These are phyloP conservation scores for Tragelaphus imberbis DNA, from an alignment of 2,113 vertebrate genomes.

Conservation along the genomic window DNA sequence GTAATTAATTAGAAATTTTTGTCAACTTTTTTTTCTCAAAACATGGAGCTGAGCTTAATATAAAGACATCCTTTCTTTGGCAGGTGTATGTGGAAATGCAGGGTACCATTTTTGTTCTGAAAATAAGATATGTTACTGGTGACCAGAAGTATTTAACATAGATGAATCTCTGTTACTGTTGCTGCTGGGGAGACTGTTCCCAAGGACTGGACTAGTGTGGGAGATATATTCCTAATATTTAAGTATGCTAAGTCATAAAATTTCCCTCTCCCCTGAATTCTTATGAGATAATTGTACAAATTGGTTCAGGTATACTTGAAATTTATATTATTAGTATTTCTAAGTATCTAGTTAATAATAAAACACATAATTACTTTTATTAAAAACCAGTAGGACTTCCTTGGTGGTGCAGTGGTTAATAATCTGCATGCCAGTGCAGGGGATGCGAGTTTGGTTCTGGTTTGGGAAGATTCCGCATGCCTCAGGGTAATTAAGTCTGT, in stretches of 20 bases:
- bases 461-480: background rate
- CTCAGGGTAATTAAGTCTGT: background rate
- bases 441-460: rapidly evolving
- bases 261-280: background rate
- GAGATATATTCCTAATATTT: background rate
- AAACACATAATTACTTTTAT: background rate
- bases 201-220: background rate
- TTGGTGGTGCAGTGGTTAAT: background rate
- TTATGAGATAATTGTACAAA: background rate
- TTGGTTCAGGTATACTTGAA: background rate
- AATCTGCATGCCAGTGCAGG: background rate
- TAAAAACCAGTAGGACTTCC: background rate
- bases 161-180: background rate
- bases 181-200: background rate
- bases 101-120: background rate
- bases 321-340: background rate
- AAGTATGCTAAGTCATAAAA: background rate
- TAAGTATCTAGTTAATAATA: background rate
- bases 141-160: background rate
- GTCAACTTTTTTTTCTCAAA: background rate
- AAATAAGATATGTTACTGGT: background rate
- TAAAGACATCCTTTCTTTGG: background rate
- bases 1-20: background rate
- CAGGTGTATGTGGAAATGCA: background rate
- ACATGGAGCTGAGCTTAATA: background rate